phyloP scores from a whole-genome alignment of 2,113 vertebrate species.

The Spea multiplicata region DNA sequence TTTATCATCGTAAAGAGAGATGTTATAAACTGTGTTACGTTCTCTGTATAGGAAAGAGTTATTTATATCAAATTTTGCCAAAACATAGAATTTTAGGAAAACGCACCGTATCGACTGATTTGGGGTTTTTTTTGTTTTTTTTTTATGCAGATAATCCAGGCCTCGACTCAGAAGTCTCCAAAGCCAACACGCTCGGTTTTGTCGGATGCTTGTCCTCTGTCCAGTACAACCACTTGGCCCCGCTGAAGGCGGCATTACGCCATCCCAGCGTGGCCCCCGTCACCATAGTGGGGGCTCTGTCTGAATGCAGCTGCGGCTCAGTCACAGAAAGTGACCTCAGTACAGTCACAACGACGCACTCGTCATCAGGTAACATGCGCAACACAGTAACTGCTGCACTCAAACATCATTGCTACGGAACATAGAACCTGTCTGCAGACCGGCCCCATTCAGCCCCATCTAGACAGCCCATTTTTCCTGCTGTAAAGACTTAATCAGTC shows the following conservation, averaged over 20 bases:
- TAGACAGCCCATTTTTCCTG: too few relatives aligned
- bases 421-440: too few relatives aligned
- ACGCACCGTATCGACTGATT: too few relatives aligned
- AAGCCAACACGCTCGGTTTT: slow-evolving; percentile 80
- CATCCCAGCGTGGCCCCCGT: slow-evolving; percentile 76
- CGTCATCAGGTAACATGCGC: slow-evolving; percentile 75
- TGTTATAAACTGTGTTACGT: too few relatives aligned
- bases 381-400: too few relatives aligned
- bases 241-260: slow-evolving; percentile 86
- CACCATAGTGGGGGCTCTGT: slow-evolving; percentile 73
- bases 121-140: not conserved
- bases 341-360: slow-evolving; percentile 72
- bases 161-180: slow-evolving; percentile 72
- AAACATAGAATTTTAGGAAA: too few relatives aligned
- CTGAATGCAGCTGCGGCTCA: slow-evolving; percentile 77
- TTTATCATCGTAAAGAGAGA: too few relatives aligned
- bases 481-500: too few relatives aligned
- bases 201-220: slow-evolving; percentile 89
- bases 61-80: too few relatives aligned
- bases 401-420: too few relatives aligned
- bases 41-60: too few relatives aligned
- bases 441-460: too few relatives aligned
- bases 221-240: slow-evolving; percentile 86
- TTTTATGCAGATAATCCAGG: slow-evolving; percentile 67
- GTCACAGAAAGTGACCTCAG: slow-evolving; percentile 66